Evolutionary conservation across 2,113 vertebrate species (phyloP), one percentile per base, ranked within the genome.

Genomic region (Tragelaphus buxtoni): DNA sequence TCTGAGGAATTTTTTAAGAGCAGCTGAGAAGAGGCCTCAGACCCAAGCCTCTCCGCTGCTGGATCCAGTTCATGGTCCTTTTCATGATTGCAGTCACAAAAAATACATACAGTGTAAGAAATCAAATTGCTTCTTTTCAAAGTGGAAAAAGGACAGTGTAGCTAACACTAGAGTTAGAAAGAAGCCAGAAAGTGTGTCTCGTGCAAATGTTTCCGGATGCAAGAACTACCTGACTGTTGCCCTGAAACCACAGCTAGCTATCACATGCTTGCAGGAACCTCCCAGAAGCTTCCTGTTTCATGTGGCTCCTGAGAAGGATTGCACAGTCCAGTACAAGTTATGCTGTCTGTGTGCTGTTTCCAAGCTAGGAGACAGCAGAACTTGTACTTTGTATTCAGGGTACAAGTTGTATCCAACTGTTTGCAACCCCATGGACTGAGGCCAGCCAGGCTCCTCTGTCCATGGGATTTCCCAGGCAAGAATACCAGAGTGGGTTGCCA

Each of bases 271-370:
- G 96, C 95, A 22, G 98, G 97, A 97, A 98, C 92, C 94, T 96
- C 96, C 96, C 97, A 95, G 10, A 39, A 56, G 69, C 97, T 98
- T 98, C 98, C 98, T 98, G 98, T 98, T 98, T 96, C 96, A 74
- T 56, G 88, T 51, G 26, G 42, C 79, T 98, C 45, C 22, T 93
- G 97, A 97, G 91, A 96, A 98, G 96, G 90, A 60, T 93, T 96
- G 35, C 93, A 91, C 90, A 91, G 26, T 11, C 5, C 6, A 17
- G 39, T 32, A 13, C 60, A 47, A 18, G 14, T 58, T 63, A 61
- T 45, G 1, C 53, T 20, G 63, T 5, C 1, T 47, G 79, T 82
- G 17, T 45, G 74, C 10, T 80, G 5, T 93, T 95, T 93, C 61
- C n/a, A 87, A 86, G 30, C 56, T 76, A 89, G 93, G 79, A 95